A percentile compares a stretch with the other conserved stretches of the same genome.
Evolutionary conservation across 2,113 vertebrate species (phyloP).

Genomic region (Equus quagga): DNA sequence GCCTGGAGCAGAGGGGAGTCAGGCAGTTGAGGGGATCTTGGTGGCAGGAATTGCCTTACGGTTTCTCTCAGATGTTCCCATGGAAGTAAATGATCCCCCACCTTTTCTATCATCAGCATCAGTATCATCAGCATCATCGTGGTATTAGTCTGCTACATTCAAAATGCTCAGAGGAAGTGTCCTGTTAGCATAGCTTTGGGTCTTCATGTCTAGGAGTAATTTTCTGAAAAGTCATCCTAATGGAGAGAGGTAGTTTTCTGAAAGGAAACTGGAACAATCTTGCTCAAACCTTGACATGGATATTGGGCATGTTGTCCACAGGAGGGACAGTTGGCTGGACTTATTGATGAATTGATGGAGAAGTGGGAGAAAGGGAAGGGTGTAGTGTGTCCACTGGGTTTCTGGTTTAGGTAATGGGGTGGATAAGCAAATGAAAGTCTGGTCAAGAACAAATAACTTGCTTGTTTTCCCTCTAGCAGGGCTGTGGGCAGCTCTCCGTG

Average conservation of each 20-base stretch:
- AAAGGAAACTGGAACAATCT: not conserved
- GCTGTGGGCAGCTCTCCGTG: not conserved
- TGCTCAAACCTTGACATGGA: not conserved
- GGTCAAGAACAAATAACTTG: not conserved
- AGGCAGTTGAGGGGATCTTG: no score
- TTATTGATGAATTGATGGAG: not conserved
- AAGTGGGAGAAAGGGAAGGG: not conserved
- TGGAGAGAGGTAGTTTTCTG: not conserved
- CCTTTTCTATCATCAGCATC: not conserved
- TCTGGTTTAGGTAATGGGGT: not conserved
- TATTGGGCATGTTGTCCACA: not conserved
- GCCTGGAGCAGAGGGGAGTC: not conserved
- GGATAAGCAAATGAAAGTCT: not conserved
- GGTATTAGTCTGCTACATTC: not conserved
- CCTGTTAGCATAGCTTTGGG: not conserved
- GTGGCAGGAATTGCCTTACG: not conserved
- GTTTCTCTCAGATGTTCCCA: not conserved
- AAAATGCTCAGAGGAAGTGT: not conserved
- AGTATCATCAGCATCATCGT: no score
- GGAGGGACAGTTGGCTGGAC: not conserved
- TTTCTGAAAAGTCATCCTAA: not conserved
- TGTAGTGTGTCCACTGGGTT: not conserved
- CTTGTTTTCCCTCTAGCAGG: not conserved
- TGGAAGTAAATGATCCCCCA: not conserved
- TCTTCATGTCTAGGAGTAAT: not conserved